Evolutionary conservation across 2,888 invertebrate species (phyloP), one percentile per base, ranked within the genome.

Genomic region (Ectemnius lituratus): DNA sequence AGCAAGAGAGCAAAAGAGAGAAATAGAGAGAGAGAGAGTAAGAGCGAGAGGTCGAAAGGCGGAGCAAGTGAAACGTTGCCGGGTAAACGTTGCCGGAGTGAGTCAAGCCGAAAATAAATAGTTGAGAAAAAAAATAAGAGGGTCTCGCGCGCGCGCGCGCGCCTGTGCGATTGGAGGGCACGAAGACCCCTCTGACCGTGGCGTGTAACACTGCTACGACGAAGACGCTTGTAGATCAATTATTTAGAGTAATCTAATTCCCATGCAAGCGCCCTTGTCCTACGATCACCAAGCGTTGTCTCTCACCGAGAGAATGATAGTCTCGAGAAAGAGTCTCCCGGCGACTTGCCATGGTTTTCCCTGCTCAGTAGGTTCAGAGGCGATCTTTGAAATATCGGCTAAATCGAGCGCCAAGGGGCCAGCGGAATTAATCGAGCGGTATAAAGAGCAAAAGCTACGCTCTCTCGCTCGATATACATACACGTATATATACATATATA

Each of bases 71-170:
- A 18, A 18, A 13, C 66, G 37, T 37, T 37, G 37, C 2, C 37
- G 37, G 5, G 37, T 37, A 37, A 37, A 37, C 56, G 18, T 16
- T 20, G 56, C n/a, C 56, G 56, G 56, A 18, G 56, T 56, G 16
- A 20, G 18, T 16, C 18, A 56, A 20, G 37, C 52, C 52, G 52
- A 52, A 52, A 52, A 52, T 52, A 52, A 52, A 52, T 52, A 52
- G 14, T 52, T 13, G 52, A 14, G 52, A 52, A 16, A 47, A 20
- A n/a, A 52, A 52, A 52, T 52, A 52, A 14, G 52, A 11, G 52
- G 16, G n/a, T 16, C 14, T 6, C 14, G 52, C 52, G 52, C n/a
- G n/a, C n/a, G n/a, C n/a, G n/a, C n/a, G n/a, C n/a, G n/a, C n/a
- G n/a, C n/a, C n/a, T n/a, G n/a, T n/a, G n/a, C 52, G 52, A 14